Evolutionary conservation across 2,888 invertebrate genomes (phyloP), one percentile per base, ranked within the genome.

Genomic region (Digitonthophagus gazella): DNA sequence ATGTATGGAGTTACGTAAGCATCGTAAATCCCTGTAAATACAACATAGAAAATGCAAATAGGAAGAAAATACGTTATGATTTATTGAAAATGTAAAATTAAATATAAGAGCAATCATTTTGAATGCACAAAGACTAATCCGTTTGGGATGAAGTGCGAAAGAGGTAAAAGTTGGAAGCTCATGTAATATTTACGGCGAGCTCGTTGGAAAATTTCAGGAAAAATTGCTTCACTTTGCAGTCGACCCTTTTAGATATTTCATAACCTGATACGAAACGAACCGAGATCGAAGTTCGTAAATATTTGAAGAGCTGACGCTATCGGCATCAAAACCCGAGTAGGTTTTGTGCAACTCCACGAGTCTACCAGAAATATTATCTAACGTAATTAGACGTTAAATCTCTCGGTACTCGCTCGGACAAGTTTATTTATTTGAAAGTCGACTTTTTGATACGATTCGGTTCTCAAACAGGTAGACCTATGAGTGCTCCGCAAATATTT

Each of bases 1-100:
- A 83, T 97, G 97, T 77, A 97, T 96, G 74, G 91, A 93, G 81
- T 97, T 97, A 71, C 96, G 87, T 73, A 96, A 85, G 84, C 96
- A 96, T 81, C 93, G 87, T 71, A 97, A 87, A 82, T 95, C 95
- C 82, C 96, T 96, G 88, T 57, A 88, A n/a, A n/a, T n/a, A n/a
- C n/a, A n/a, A n/a, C n/a, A n/a, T n/a, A n/a, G n/a, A 56, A 8
- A 28, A 15, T 18, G 56, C 16, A 58, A 66, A 20, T 16, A 55
- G n/a, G 1, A 15, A 57, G 14, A 44, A n/a, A 44, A 44, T 44
- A 44, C 6, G n/a, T n/a, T n/a, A n/a, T n/a, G 11, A 44, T 44
- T 44, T 44, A 22, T 22, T 22, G 3, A 4, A 4, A 4, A 22
- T 22, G 6, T 22, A 22, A 4, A 4, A 4, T 22, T n/a, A n/a